Percentiles rank a stretch among this genome's conserved stretches.
Evolutionary conservation across 2,797 vertebrate genomes (phyloP).

Genomic region (Arrhamphus sclerolepis): DNA sequence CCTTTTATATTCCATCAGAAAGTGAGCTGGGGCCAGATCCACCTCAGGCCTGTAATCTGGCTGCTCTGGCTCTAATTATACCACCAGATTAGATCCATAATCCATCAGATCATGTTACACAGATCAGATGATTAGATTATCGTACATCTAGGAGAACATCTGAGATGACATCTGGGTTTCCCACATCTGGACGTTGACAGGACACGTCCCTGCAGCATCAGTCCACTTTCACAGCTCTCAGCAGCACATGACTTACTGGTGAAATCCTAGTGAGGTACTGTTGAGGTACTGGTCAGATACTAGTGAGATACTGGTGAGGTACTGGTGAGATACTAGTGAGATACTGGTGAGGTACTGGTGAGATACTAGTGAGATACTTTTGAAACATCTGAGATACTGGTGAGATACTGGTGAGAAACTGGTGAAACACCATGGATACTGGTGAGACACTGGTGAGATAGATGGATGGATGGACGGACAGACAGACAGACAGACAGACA

Average conservation of each 20-base stretch:
- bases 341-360: too few species aligned
- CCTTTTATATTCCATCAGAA: slow-evolving; percentile 52
- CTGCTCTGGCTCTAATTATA: slow-evolving; percentile 67
- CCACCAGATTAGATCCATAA: slow-evolving; percentile 62
- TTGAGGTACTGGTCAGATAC: slow-evolving; percentile 8
- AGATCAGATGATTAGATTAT: slow-evolving; percentile 61
- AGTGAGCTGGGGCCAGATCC: slow-evolving; percentile 52
- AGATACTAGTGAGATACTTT: too few species aligned
- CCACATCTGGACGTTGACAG: slow-evolving; percentile 12
- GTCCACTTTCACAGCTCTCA: slow-evolving; percentile 21
- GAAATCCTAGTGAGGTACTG: slow-evolving; percentile 29
- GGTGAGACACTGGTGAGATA: too few species aligned
- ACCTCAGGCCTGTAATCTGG: slow-evolving; percentile 60
- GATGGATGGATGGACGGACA: too few species aligned
- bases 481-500: too few species aligned
- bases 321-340: too few species aligned
- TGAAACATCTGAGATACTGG: too few species aligned
- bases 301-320: too few species aligned
- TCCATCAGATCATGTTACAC: slow-evolving; percentile 60
- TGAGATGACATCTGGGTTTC: slow-evolving; percentile 18
- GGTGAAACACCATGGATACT: too few species aligned
- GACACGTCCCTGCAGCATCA: slow-evolving; percentile 27
- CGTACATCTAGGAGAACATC: slow-evolving; percentile 30
- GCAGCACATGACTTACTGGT: slow-evolving; percentile 33
- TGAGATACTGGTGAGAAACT: too few species aligned